phyloP scores from a whole-genome alignment of 2,888 invertebrate genomes.

The Pristionchus japonicus region DNA sequence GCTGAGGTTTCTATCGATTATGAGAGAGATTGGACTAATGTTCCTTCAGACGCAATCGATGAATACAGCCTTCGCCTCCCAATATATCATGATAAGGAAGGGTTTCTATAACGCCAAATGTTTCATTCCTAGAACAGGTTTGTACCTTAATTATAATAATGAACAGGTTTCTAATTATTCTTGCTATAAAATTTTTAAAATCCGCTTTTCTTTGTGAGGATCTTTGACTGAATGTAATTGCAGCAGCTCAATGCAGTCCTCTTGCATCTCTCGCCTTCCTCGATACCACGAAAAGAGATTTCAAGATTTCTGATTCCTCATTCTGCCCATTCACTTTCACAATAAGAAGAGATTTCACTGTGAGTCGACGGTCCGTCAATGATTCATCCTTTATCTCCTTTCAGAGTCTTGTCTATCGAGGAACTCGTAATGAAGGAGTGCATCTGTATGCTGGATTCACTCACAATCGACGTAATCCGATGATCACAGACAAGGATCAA shows the following conservation, averaged over 20 bases:
- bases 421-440: constrained; percentile 16
- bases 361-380: too few species aligned
- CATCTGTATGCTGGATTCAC: constrained; percentile 16
- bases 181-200: too few species aligned
- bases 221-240: too few species aligned
- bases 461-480: not conserved
- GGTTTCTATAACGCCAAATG: constrained; percentile 39
- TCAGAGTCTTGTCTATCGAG: not conserved
- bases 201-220: too few species aligned
- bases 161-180: too few species aligned
- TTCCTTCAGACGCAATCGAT: not conserved
- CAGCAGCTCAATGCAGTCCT: not conserved
- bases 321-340: not conserved
- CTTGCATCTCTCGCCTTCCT: not conserved
- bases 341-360: not conserved
- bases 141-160: not conserved
- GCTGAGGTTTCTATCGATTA: not conserved
- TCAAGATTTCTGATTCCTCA: not conserved
- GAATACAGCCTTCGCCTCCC: not conserved
- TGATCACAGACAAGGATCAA: not conserved
- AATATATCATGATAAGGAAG: constrained; percentile 9
- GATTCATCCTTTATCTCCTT: too few species aligned
- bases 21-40: not conserved
- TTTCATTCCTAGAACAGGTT: not conserved
- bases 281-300: not conserved